These are phyloP conservation scores for Wiebesia pumilae DNA, from an alignment of 1,140 invertebrate genomes.

Conservation along the genomic window DNA sequence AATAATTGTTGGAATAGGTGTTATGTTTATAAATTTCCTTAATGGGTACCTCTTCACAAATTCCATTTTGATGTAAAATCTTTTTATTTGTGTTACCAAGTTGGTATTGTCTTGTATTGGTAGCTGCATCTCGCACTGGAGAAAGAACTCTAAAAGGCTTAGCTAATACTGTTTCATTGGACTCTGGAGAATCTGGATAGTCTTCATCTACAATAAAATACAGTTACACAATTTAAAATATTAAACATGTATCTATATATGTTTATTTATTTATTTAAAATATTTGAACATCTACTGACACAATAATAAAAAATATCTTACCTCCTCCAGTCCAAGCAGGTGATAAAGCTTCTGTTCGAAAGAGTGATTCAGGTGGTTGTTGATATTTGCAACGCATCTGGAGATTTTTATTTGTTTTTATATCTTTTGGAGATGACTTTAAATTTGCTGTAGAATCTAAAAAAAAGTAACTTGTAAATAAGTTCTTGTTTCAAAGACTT, in stretches of 20 bases:
- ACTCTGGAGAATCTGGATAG: constrained; percentile 74
- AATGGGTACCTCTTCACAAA: constrained; percentile 59
- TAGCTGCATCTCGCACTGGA: constrained; percentile 68
- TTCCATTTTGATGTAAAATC: constrained; percentile 56
- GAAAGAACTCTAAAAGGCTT: constrained; percentile 68
- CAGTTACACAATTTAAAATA: not conserved
- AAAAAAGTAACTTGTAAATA: constrained; percentile 14
- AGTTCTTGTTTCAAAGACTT: not conserved
- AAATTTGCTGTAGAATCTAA: constrained; percentile 64
- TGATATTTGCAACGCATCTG: constrained; percentile 68
- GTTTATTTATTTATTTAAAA: too few relatives aligned
- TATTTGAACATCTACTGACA: not conserved
- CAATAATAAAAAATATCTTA: constrained; percentile 54
- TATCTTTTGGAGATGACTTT: constrained; percentile 70
- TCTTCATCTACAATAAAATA: constrained; percentile 62
- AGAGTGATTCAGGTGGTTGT: constrained; percentile 66
- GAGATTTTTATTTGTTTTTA: constrained; percentile 72
- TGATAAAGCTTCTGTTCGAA: constrained; percentile 67
- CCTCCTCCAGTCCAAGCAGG: constrained; percentile 66
- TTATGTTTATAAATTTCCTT: constrained; percentile 59
- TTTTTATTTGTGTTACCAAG: constrained; percentile 56
- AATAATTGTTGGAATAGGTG: constrained; percentile 58
- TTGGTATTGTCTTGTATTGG: constrained; percentile 65
- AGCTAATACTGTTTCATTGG: constrained; percentile 71
- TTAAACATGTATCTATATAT: too few relatives aligned